These are phyloP conservation scores for Dysidea cf. avara DNA, from an alignment of 37 sponge, comb jelly and placozoan genomes.

Conservation along the genomic window DNA sequence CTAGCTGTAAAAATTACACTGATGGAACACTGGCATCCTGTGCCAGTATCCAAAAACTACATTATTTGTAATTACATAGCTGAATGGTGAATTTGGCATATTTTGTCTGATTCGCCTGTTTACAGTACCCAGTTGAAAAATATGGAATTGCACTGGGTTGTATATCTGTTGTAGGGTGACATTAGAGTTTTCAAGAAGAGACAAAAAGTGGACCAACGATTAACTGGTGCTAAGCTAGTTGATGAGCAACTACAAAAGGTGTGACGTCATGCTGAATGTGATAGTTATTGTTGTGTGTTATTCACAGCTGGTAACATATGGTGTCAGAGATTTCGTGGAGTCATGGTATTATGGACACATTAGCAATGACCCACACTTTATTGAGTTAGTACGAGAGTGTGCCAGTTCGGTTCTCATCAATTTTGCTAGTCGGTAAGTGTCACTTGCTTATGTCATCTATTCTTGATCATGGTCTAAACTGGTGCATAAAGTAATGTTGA, in stretches of 20 bases:
- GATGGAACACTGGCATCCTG: no score
- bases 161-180: no score
- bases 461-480: neutral
- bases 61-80: no score
- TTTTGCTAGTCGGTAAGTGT: slow-evolving; percentile 13
- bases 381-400: neutral
- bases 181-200: no score
- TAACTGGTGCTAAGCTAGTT: slow-evolving; percentile 51
- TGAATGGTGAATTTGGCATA: no score
- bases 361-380: slow-evolving; percentile 41
- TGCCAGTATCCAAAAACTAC: no score
- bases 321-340: slow-evolving; percentile 47
- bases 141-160: no score
- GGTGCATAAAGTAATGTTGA: no score
- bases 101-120: no score
- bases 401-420: neutral
- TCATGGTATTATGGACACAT: slow-evolving; percentile 57
- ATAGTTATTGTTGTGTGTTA: neutral
- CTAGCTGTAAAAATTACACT: no score
- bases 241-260: slow-evolving; percentile 62
- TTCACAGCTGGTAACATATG: slow-evolving; percentile 17
- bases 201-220: slow-evolving; percentile 9
- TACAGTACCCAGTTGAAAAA: no score
- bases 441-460: neutral
- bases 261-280: neutral